Percentiles rank a stretch among this genome's conserved stretches.
These are phyloP conservation scores for Sebastes kiyomatsui DNA, from an alignment of 2,797 vertebrate species.

Conservation along the genomic window DNA sequence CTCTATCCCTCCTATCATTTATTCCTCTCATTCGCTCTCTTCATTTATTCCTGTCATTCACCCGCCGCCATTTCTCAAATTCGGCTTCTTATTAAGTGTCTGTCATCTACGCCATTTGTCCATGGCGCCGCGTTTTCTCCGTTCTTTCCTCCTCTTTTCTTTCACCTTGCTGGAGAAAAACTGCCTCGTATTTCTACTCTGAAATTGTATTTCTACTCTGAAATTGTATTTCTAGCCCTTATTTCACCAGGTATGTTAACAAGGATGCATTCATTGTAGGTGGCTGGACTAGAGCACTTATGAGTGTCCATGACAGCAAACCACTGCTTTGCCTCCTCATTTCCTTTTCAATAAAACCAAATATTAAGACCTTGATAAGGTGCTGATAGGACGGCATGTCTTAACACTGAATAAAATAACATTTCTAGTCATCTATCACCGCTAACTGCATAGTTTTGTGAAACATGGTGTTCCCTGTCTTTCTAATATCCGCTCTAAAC, in stretches of 20 bases:
- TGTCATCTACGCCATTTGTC: conserved; percentile 65
- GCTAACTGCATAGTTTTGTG: not conserved
- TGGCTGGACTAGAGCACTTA: not conserved
- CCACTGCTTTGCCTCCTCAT: not conserved
- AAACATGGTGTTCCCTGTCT: not conserved
- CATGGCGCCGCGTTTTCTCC: conserved; percentile 9
- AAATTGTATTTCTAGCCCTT: not conserved
- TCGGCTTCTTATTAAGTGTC: conserved; percentile 69
- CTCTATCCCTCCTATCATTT: conserved; percentile 42
- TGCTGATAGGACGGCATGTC: not conserved
- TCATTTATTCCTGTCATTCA: conserved; percentile 57
- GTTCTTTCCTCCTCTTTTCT: conserved; percentile 20
- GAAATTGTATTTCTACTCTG: not conserved
- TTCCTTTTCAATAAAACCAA: not conserved
- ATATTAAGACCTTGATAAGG: not conserved
- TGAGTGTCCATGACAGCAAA: not conserved
- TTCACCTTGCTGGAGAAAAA: conserved; percentile 34
- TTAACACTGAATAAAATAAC: not conserved
- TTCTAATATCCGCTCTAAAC: not conserved
- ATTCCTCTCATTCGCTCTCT: conserved; percentile 53
- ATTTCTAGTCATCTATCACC: not conserved
- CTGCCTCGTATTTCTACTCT: not conserved
- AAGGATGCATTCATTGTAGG: not conserved
- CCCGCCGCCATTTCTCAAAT: conserved; percentile 59
- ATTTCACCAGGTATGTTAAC: conserved; percentile 11